Percentiles rank a stretch among this genome's conserved stretches.
phyloP scores from a whole-genome alignment of 1,140 invertebrate species.

The fruit fly (Drosophila melanogaster) region DNA sequence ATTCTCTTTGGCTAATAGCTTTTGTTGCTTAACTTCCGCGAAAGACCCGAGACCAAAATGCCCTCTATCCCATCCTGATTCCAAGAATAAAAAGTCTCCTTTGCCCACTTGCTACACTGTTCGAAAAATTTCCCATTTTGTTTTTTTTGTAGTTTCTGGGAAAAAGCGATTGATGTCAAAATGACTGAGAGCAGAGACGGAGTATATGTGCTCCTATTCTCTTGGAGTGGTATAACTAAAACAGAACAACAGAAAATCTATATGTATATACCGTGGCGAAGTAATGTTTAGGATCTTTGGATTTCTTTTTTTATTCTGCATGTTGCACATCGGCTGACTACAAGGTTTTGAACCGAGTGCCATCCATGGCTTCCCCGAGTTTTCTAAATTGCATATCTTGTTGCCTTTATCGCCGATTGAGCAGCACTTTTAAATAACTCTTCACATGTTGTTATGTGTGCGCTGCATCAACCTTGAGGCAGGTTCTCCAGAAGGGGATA shows the following conservation, averaged over 20 bases:
- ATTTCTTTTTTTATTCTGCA: conserved; percentile 45
- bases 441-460: conserved; percentile 32
- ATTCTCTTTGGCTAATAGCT: conserved; percentile 63
- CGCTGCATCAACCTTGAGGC: conserved; percentile 70
- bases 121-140: background rate
- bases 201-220: conserved; percentile 18
- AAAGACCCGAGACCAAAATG: conserved; percentile 26
- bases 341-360: conserved; percentile 37
- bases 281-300: conserved; percentile 74
- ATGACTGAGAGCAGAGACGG: conserved; percentile 8
- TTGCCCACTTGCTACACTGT: conserved; percentile 1
- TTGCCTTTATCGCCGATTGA: conserved; percentile 43
- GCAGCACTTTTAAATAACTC: conserved; percentile 58
- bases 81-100: conserved; percentile 25
- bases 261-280: conserved; percentile 33
- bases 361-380: background rate
- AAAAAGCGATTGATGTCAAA: conserved; percentile 58
- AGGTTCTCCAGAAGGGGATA: conserved; percentile 46
- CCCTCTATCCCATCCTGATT: conserved; percentile 25
- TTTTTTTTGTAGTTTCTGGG: conserved; percentile 7
- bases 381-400: conserved; percentile 38
- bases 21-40: conserved; percentile 75
- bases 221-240: conserved; percentile 17
- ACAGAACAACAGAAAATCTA: too few species aligned
- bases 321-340: conserved; percentile 45